A percentile compares a stretch with the other conserved stretches of the same genome.
These are phyloP conservation scores for Dilophus febrilis DNA, from an alignment of 2,888 invertebrate genomes.

Conservation along the genomic window DNA sequence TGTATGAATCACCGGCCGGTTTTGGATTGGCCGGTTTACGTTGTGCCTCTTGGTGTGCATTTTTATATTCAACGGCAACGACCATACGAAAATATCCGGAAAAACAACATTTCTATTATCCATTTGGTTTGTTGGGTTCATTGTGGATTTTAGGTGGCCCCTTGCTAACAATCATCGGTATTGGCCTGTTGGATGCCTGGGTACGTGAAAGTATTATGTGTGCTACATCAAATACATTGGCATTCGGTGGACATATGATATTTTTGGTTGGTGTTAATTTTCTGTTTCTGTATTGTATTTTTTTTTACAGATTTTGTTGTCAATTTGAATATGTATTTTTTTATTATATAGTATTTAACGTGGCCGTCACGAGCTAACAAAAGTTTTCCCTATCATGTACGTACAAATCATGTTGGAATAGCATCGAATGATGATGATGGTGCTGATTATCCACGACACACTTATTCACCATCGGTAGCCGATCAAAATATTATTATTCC, in stretches of 20 bases:
- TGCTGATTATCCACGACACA: slow-evolving; percentile 16
- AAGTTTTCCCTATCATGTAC: slow-evolving; percentile 80
- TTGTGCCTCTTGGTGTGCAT: slow-evolving; percentile 68
- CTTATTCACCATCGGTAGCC: slow-evolving; percentile 13
- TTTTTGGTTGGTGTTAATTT: too few species aligned
- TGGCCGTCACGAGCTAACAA: slow-evolving; percentile 72
- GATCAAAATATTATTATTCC: slow-evolving; percentile 37
- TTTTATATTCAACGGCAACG: slow-evolving; percentile 36
- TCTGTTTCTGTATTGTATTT: too few species aligned
- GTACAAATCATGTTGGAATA: slow-evolving; percentile 68
- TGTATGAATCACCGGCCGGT: slow-evolving; percentile 83
- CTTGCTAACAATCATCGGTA: slow-evolving; percentile 58
- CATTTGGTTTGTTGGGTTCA: slow-evolving; percentile 65
- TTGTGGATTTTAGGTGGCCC: slow-evolving; percentile 78
- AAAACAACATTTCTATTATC: slow-evolving; percentile 66
- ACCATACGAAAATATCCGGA: slow-evolving; percentile 71
- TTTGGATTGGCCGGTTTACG: slow-evolving; percentile 62
- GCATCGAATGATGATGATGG: slow-evolving; percentile 29
- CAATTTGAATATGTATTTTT: too few species aligned
- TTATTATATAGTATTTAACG: slow-evolving; percentile 54
- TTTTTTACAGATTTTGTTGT: too few species aligned
- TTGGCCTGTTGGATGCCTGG: slow-evolving; percentile 66
- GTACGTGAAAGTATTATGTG: slow-evolving; percentile 58
- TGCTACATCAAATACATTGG: slow-evolving; percentile 45
- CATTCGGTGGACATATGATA: slow-evolving; percentile 48